These are phyloP conservation scores for Mastomys natalensis DNA, from an alignment of 2,113 vertebrate genomes.

Conservation along the genomic window DNA sequence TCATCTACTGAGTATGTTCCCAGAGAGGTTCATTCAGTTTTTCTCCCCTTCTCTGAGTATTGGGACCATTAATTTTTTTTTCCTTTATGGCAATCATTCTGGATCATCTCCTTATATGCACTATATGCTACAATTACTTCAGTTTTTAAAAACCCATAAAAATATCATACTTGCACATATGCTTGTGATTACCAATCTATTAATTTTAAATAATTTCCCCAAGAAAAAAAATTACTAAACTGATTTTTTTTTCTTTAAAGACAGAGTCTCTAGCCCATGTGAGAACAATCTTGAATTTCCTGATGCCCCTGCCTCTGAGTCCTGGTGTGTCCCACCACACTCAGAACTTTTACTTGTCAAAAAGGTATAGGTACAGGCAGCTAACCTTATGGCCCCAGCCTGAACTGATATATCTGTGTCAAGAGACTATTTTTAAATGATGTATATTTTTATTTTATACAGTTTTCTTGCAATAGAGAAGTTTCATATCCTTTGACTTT, in stretches of 20 bases:
- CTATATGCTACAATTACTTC: not conserved
- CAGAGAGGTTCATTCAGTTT: not conserved
- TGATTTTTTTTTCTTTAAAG: not conserved
- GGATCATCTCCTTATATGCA: not conserved
- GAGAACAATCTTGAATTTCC: not conserved
- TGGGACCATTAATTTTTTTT: not conserved
- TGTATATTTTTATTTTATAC: not conserved
- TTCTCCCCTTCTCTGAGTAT: not conserved
- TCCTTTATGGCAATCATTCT: not conserved
- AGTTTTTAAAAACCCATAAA: not conserved
- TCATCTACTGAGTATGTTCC: not conserved
- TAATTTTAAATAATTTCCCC: not conserved
- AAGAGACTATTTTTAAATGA: not conserved
- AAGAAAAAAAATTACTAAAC: not conserved
- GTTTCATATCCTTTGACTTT: not conserved
- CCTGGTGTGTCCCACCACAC: not conserved
- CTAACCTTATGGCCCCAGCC: not conserved
- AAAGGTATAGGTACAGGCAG: too few species aligned
- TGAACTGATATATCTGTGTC: not conserved
- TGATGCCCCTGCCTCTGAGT: not conserved
- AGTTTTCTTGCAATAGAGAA: not conserved
- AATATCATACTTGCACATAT: not conserved
- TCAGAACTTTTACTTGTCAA: not conserved
- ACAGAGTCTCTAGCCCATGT: not conserved
- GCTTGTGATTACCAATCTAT: not conserved